phyloP scores from a whole-genome alignment of 2,888 invertebrate species.

The Leptopilina myrica region DNA sequence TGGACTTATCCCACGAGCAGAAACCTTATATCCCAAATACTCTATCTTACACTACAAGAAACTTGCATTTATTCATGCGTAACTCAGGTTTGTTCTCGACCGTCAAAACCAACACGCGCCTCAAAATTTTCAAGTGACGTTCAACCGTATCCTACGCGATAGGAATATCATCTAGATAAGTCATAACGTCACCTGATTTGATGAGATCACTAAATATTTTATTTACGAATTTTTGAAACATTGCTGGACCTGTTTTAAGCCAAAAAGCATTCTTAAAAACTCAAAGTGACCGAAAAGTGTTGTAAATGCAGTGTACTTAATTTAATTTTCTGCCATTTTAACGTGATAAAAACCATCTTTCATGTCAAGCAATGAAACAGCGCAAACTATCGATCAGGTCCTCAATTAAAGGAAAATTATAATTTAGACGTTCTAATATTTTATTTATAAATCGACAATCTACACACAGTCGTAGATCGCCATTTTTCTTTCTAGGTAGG shows the following conservation, averaged over 20 bases:
- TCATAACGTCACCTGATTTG: slow-evolving; percentile 45
- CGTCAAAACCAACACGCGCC: slow-evolving; percentile 33
- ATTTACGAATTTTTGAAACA: slow-evolving; percentile 53
- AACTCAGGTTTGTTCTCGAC: slow-evolving; percentile 52
- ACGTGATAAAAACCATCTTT: slow-evolving; percentile 11
- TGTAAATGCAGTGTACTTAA: slow-evolving; percentile 14
- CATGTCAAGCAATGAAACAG: slow-evolving; percentile 39
- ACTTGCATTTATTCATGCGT: slow-evolving; percentile 60
- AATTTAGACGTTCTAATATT: slow-evolving; percentile 31
- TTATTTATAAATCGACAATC: slow-evolving; percentile 46
- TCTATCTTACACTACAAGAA: slow-evolving; percentile 56
- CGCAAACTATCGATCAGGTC: slow-evolving; percentile 43
- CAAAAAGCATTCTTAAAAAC: slow-evolving; percentile 45
- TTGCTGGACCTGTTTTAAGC: slow-evolving; percentile 46
- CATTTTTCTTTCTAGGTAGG: slow-evolving; percentile 44
- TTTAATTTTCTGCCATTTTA: neutral
- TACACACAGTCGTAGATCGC: slow-evolving; percentile 43
- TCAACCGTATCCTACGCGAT: slow-evolving; percentile 38
- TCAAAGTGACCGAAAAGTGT: slow-evolving; percentile 25
- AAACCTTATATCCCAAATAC: slow-evolving; percentile 61
- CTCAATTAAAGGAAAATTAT: slow-evolving; percentile 46
- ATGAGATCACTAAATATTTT: slow-evolving; percentile 51
- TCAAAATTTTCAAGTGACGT: slow-evolving; percentile 13
- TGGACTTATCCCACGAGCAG: neutral
- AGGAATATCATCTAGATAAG: slow-evolving; percentile 55